These are phyloP conservation scores for Agriotes lineatus DNA, from an alignment of 2,888 invertebrate species.

Conservation along the genomic window DNA sequence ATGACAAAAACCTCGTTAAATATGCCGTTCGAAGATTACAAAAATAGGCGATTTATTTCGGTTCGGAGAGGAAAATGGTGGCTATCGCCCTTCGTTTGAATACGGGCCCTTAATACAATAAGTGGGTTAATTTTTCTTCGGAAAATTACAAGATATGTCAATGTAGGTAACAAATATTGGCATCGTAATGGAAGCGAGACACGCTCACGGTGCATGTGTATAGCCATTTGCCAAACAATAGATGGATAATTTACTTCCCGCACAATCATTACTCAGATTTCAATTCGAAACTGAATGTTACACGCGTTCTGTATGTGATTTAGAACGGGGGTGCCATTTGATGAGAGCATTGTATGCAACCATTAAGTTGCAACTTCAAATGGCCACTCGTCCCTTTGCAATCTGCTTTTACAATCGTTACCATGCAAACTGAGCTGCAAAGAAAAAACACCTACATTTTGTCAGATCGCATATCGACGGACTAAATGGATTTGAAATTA, in stretches of 20 bases:
- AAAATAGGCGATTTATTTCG: background rate
- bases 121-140: slow-evolving; percentile 49
- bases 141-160: slow-evolving; percentile 50
- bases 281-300: slow-evolving; percentile 44
- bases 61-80: too few relatives aligned
- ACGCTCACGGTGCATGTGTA: slow-evolving; percentile 51
- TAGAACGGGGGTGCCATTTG: slow-evolving; percentile 26
- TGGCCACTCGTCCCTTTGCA: too few relatives aligned
- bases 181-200: slow-evolving; percentile 48
- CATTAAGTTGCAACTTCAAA: background rate
- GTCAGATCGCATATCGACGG: too few relatives aligned
- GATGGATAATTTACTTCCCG: slow-evolving; percentile 51
- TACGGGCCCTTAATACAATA: slow-evolving; percentile 11
- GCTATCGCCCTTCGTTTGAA: slow-evolving; percentile 8
- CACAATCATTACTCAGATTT: slow-evolving; percentile 50
- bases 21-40: background rate
- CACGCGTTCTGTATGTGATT: slow-evolving; percentile 36
- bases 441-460: too few relatives aligned
- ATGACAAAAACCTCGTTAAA: slow-evolving; percentile 4
- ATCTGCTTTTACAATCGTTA: too few relatives aligned
- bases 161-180: slow-evolving; percentile 49
- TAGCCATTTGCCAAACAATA: slow-evolving; percentile 51
- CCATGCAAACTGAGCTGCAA: too few relatives aligned
- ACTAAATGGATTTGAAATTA: too few relatives aligned
- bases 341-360: slow-evolving; percentile 20